phyloP scores from a whole-genome alignment of 2,113 vertebrate species.

The Chrysemys picta region DNA sequence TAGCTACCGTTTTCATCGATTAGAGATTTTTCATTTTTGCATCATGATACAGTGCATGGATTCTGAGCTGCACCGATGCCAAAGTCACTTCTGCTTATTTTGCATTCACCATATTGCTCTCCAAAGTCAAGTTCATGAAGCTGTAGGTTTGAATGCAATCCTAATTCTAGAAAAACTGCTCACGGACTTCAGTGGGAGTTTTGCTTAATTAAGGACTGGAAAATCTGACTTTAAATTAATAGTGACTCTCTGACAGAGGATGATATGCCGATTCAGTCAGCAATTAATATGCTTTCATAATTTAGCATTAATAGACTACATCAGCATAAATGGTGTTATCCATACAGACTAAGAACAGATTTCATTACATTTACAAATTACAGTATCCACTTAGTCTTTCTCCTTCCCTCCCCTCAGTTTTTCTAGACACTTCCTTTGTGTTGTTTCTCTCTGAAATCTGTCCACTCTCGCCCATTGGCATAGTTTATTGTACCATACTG shows the following conservation, averaged over 20 bases:
- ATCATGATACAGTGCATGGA: fast-evolving
- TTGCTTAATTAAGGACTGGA: not conserved
- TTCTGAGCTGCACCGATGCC: not conserved
- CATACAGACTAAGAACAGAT: not conserved
- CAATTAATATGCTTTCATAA: not conserved
- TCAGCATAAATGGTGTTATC: not conserved
- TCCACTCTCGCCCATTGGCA: not conserved
- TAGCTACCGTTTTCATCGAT: not conserved
- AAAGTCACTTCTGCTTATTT: not conserved
- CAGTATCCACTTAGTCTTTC: not conserved
- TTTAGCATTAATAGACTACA: constrained; percentile 28
- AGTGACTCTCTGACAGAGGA: not conserved
- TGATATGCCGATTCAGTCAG: not conserved
- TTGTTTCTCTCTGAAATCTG: not conserved
- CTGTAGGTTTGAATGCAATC: not conserved
- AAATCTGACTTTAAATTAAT: not conserved
- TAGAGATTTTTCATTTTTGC: not conserved
- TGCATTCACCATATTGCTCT: not conserved
- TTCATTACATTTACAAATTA: not conserved
- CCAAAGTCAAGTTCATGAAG: not conserved
- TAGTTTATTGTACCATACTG: not conserved
- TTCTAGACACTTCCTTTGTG: fast-evolving
- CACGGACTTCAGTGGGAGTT: not conserved
- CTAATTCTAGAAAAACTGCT: not conserved
- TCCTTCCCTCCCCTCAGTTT: not conserved